A percentile compares a stretch with the other conserved stretches of the same genome.
These are phyloP conservation scores for Probosciger aterrimus DNA, from an alignment of 2,113 vertebrate genomes.

Conservation along the genomic window DNA sequence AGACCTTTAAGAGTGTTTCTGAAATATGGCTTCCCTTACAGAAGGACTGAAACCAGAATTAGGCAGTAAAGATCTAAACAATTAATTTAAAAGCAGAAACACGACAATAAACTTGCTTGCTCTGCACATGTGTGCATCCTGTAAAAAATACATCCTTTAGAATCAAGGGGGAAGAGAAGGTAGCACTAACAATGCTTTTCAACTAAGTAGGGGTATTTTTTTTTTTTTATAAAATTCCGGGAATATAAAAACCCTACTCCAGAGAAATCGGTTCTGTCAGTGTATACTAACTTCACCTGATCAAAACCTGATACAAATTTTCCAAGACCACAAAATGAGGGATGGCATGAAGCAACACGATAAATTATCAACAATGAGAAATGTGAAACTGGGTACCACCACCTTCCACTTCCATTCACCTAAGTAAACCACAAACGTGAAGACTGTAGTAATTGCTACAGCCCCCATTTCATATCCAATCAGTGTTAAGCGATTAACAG, in stretches of 20 bases:
- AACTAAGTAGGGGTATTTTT: neutral
- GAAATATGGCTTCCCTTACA: neutral
- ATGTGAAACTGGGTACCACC: neutral
- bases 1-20: neutral
- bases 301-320: neutral
- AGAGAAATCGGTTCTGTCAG: neutral
- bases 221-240: neutral
- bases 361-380: neutral
- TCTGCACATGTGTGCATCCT: neutral
- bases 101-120: neutral
- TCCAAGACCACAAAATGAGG: neutral
- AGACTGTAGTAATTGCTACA: neutral
- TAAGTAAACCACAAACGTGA: neutral
- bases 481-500: neutral
- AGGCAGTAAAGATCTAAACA: neutral
- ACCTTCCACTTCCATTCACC: neutral
- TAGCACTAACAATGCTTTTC: neutral
- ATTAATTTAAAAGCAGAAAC: neutral
- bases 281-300: neutral
- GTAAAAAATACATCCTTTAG: neutral
- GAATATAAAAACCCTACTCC: neutral
- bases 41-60: neutral
- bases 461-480: neutral
- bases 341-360: neutral
- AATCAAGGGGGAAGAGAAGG: neutral